These are phyloP conservation scores for Melanotaenia trifasciata DNA, from an alignment of 2,797 vertebrate species.

Conservation along the genomic window DNA sequence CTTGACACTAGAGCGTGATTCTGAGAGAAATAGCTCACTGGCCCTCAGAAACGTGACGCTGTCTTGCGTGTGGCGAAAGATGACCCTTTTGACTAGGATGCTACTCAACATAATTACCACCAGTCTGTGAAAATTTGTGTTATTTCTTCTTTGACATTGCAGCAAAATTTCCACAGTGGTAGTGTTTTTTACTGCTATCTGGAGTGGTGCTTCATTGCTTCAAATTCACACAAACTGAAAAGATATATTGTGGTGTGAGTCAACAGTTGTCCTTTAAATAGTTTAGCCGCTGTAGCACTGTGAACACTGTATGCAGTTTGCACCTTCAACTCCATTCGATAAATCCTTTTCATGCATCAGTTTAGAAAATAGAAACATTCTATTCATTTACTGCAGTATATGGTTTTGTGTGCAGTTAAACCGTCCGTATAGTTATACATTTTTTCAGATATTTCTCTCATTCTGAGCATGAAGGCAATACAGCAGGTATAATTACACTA, in stretches of 20 bases:
- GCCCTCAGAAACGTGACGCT: conserved; percentile 66
- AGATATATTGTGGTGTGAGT: conserved; percentile 44
- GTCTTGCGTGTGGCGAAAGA: conserved; percentile 65
- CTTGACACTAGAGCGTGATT: conserved; percentile 74
- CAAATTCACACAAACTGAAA: conserved; percentile 52
- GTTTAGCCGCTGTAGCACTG: conserved; percentile 35
- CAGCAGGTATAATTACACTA: conserved; percentile 74
- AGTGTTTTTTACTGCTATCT: conserved; percentile 25
- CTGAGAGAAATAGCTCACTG: conserved; percentile 72
- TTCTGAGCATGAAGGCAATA: conserved; percentile 57
- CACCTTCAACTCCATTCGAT: conserved; percentile 45
- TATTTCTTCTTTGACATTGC: conserved; percentile 57
- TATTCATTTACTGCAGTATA: conserved; percentile 53
- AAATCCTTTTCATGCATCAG: conserved; percentile 65
- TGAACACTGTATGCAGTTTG: conserved; percentile 40
- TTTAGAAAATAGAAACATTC: conserved; percentile 59
- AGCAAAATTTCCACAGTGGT: conserved; percentile 36
- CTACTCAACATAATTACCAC: conserved; percentile 65
- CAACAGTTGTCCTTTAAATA: conserved; percentile 51
- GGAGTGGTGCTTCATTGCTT: conserved; percentile 61
- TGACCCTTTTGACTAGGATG: conserved; percentile 42
- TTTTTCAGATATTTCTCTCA: conserved; percentile 52
- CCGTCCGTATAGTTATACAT: conserved; percentile 25
- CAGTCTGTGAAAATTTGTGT: conserved; percentile 43
- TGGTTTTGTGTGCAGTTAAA: conserved; percentile 52